These are phyloP conservation scores for Triplophysa tibetana DNA, from an alignment of 2,113 vertebrate species.

Conservation along the genomic window DNA sequence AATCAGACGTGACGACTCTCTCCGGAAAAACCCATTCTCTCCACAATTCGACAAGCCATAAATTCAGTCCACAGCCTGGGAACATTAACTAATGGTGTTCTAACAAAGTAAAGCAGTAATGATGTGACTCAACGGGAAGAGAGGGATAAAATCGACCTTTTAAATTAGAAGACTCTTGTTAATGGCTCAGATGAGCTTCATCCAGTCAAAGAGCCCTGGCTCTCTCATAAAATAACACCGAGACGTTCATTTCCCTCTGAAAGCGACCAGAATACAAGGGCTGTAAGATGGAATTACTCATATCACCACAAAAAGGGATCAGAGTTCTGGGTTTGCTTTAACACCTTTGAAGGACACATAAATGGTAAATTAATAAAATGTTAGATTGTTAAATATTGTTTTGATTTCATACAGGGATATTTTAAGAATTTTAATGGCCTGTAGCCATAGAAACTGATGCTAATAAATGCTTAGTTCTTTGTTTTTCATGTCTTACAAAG, in stretches of 20 bases:
- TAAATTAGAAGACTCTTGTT: slow-evolving; percentile 35
- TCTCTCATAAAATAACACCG: slow-evolving; percentile 34
- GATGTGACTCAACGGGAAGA: background rate
- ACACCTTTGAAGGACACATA: background rate
- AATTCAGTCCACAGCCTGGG: slow-evolving; percentile 23
- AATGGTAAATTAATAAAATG: slow-evolving; percentile 17
- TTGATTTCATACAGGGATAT: background rate
- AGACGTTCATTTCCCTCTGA: slow-evolving; percentile 28
- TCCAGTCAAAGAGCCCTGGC: slow-evolving; percentile 24
- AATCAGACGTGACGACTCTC: background rate
- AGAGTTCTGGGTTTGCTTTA: slow-evolving; percentile 6
- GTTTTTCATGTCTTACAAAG: background rate
- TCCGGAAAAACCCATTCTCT: background rate
- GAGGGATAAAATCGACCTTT: background rate
- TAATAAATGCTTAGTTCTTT: background rate
- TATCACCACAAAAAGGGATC: background rate
- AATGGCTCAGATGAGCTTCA: slow-evolving; percentile 40
- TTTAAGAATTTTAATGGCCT: background rate
- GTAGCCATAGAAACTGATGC: background rate
- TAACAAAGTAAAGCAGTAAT: slow-evolving; percentile 43
- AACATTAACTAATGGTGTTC: slow-evolving; percentile 26
- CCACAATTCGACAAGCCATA: slow-evolving; percentile 8
- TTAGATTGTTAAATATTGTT: slow-evolving; percentile 9
- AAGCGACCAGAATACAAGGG: slow-evolving; percentile 19
- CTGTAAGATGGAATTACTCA: background rate